A percentile compares a stretch with the other conserved stretches of the same genome.
Evolutionary conservation across 2,888 invertebrate genomes (phyloP).

Genomic region (Tenthredo mesomela): DNA sequence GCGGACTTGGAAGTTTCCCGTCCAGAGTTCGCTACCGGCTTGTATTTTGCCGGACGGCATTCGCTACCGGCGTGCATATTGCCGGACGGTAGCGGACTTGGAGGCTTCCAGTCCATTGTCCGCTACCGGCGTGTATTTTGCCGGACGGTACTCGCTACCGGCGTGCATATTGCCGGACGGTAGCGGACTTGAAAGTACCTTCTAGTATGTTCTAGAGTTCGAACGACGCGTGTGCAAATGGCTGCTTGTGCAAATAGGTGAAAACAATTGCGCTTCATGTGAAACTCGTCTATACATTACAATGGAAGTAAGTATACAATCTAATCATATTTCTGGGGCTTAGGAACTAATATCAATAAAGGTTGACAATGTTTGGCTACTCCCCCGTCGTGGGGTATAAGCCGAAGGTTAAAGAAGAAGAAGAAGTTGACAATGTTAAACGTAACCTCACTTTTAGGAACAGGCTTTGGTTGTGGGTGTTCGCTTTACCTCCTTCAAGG

Average conservation of each 20-base stretch:
- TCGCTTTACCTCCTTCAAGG: not conserved
- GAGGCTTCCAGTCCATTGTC: not conserved
- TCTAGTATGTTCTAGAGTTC: not conserved
- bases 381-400: too few species aligned
- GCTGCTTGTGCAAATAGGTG: not conserved
- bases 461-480: not conserved
- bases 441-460: not conserved
- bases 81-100: not conserved
- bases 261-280: not conserved
- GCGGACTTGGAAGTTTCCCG: not conserved
- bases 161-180: not conserved
- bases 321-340: not conserved
- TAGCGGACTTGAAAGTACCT: not conserved
- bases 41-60: too few species aligned
- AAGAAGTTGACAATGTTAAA: not conserved
- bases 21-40: conserved; percentile 13
- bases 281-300: too few species aligned
- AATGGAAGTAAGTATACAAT: not conserved
- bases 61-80: not conserved
- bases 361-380: not conserved
- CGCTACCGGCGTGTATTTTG: conserved; percentile 9
- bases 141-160: not conserved
- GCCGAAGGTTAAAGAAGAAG: too few species aligned
- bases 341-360: too few species aligned
- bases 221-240: not conserved